phyloP scores from a whole-genome alignment of 2,888 invertebrate genomes.

The Euphydryas editha region DNA sequence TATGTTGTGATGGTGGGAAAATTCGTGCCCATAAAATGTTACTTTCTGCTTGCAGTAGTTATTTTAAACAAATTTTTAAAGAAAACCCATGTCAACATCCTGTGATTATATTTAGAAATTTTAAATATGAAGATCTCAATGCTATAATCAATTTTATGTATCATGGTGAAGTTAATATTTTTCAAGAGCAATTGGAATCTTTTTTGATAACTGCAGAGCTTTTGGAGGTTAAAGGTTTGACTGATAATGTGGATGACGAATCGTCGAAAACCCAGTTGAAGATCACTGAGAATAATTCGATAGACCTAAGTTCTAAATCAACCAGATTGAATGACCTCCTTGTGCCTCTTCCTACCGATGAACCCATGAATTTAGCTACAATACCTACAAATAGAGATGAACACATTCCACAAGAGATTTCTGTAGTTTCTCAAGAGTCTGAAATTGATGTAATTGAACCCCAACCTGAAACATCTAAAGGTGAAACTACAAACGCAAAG shows the following conservation, averaged over 20 bases:
- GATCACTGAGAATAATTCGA: constrained; percentile 65
- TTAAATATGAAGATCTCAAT: constrained; percentile 89
- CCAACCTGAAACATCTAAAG: constrained; percentile 54
- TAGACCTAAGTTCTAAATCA: constrained; percentile 75
- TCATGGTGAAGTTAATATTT: constrained; percentile 91
- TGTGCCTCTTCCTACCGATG: constrained; percentile 64
- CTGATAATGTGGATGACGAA: constrained; percentile 83
- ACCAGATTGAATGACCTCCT: constrained; percentile 60
- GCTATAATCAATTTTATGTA: constrained; percentile 93
- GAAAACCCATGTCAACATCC: constrained; percentile 92
- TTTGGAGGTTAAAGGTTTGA: constrained; percentile 90
- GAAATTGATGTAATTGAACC: constrained; percentile 59
- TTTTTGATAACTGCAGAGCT: constrained; percentile 91
- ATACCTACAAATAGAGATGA: constrained; percentile 67
- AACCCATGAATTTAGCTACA: constrained; percentile 77
- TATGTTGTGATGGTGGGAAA: constrained; percentile 93
- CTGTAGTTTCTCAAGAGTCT: constrained; percentile 51
- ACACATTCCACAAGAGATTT: constrained; percentile 63
- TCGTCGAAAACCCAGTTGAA: constrained; percentile 62
- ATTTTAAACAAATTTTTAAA: constrained; percentile 88
- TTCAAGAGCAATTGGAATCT: constrained; percentile 90
- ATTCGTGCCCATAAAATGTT: constrained; percentile 94
- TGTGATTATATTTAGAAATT: constrained; percentile 91
- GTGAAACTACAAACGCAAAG: constrained; percentile 56
- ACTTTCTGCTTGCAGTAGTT: constrained; percentile 92